Evolutionary conservation across 2,797 vertebrate genomes (phyloP), one percentile per base, ranked within the genome.

Genomic region (Sebastes vulpes): DNA sequence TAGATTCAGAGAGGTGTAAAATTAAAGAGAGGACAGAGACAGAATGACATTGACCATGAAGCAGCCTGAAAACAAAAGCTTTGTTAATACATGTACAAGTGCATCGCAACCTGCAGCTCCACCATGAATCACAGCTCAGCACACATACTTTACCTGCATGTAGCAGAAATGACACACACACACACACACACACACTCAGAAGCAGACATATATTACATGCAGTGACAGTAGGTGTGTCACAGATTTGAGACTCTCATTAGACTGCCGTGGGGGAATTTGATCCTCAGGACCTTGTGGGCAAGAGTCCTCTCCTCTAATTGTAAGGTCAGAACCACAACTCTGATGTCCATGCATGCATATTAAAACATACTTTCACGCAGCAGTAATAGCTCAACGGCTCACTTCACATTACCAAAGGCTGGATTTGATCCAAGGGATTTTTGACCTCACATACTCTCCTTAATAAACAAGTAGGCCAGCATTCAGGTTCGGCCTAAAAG

Each of bases 211-310:
- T 25, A 77, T 48, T 58, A 8, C 6, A 52, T 53, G 52, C 52
- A 67, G 42, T 58, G 58, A 56, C 35, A 57, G 58, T 56, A 53
- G 32, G 18, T 69, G 53, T 54, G 52, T 63, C 4, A 7, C 42
- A 71, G 9, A 31, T 78, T 63, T 69, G 42, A 83, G 25, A 69
- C 18, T 65, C 79, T 90, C 82, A 90, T 91, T 91, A 88, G 74
- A 26, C 67, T 66, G 60, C 29, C 11, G 23, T 21, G 50, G 61
- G 70, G 56, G 69, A 58, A 79, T 77, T 59, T 86, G 69, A 84
- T 72, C 72, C 72, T 52, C 23, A 9, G 42, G 67, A 85, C 81
- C 83, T 85, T 31, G 53, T 65, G 58, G 72, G 50, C 86, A 79
- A 38, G 74, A 85, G 79, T 83, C 63, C 16, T 71, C 56, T 73